A percentile compares a stretch with the other conserved stretches of the same genome.
Conservation (phyloP, 1,140 invertebrate genomes). For the Coptotermes formosanus region DNA sequence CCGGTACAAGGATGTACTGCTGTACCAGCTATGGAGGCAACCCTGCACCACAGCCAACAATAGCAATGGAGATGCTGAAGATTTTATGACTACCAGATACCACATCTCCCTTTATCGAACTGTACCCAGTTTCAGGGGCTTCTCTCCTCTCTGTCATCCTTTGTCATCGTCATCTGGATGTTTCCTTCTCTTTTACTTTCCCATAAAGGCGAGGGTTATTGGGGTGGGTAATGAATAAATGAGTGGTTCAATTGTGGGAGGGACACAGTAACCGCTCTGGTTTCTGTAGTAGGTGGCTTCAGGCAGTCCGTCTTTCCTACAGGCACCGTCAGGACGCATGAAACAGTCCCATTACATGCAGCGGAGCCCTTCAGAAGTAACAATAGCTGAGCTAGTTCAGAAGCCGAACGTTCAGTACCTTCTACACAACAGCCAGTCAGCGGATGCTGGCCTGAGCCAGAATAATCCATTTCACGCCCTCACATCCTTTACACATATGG, state of each 20-base stretch:
- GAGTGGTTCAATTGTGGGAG: conserved; percentile 4
- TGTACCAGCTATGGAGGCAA: too few species aligned
- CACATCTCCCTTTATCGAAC: background rate
- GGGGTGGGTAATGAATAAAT: conserved; percentile 25
- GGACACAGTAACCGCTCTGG: background rate
- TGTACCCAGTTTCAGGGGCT: background rate
- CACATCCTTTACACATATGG: too few species aligned
- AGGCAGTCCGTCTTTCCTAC: background rate
- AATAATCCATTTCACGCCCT: too few species aligned
- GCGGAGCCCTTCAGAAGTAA: too few species aligned
- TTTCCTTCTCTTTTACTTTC: conserved; percentile 6
- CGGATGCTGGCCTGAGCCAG: too few species aligned
- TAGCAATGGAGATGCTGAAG: too few species aligned
- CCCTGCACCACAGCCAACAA: too few species aligned
- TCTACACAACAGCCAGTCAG: too few species aligned
- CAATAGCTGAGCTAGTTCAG: too few species aligned
- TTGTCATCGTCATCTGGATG: background rate
- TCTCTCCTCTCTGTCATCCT: background rate
- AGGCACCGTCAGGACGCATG: background rate
- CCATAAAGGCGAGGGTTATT: conserved; percentile 21
- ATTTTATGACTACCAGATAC: background rate
- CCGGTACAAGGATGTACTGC: too few species aligned
- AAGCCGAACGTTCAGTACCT: too few species aligned
- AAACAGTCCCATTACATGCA: background rate
- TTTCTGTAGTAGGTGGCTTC: background rate